Base-by-base conservation (phyloP, 1,140 invertebrate species). In the Holcopasites calliopsidis region DNA sequence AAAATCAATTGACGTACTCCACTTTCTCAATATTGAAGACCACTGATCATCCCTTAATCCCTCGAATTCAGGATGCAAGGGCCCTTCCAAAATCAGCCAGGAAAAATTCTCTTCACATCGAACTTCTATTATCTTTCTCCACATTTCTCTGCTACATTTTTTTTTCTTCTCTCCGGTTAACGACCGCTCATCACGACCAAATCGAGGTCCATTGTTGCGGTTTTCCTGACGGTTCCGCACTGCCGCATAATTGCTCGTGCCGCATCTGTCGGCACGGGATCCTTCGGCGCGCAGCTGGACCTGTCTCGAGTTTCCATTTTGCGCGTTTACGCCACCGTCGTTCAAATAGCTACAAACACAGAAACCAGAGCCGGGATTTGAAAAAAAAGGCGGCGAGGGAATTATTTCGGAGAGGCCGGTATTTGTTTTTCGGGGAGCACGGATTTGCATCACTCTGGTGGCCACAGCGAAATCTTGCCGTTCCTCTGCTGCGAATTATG, bases 81-180 rank as follows among this genome's bases (percentile, higher is more conserved):
- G n/a, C n/a, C n/a, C n/a, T n/a, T n/a, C n/a, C n/a, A n/a, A n/a
- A n/a, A n/a, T n/a, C n/a, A n/a, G n/a, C n/a, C n/a, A n/a, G n/a
- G n/a, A n/a, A n/a, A n/a, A n/a, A n/a, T n/a, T n/a, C n/a, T n/a
- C n/a, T n/a, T n/a, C n/a, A n/a, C n/a, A n/a, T n/a, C n/a, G n/a
- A n/a, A n/a, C n/a, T n/a, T n/a, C n/a, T n/a, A n/a, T n/a, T n/a
- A n/a, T n/a, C n/a, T n/a, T n/a, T n/a, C n/a, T n/a, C n/a, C n/a
- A n/a, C n/a, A n/a, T n/a, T n/a, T n/a, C n/a, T n/a, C n/a, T n/a
- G n/a, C n/a, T n/a, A n/a, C n/a, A n/a, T n/a, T n/a, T n/a, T n/a
- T n/a, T n/a, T n/a, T n/a, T 81, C 70, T 57, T 74, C 47, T 82
- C 52, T 47, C 33, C 42, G 64, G 38, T 74, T 82, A 74, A 82